Evolutionary conservation across 2,797 vertebrate genomes (phyloP), one percentile per base, ranked within the genome.

Genomic region (Cynodonichthys magdalenae): DNA sequence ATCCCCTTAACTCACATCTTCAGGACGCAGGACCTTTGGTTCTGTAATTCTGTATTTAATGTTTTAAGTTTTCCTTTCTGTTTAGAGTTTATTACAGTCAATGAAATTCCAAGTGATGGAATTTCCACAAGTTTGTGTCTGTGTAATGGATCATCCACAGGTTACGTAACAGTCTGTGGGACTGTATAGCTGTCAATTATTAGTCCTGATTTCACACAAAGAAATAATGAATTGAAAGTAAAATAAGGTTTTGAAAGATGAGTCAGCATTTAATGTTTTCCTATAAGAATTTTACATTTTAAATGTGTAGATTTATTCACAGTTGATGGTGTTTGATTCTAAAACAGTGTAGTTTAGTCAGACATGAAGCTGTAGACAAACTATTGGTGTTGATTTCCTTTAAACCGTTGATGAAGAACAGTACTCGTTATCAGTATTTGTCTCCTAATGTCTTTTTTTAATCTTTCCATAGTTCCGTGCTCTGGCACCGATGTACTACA

Each of bases 401-500:
- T 61, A 28, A 59, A 34, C 19, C 65, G 42, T 36, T 31, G 24
- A 24, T 41, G n/a, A 49, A 63, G 24, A 15, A n/a, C 39, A 34
- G 59, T 46, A 62, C 36, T 80, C 6, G 48, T 53, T 8, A 47
- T 52, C 14, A n/a, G 48, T 49, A 19, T 44, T 57, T 11, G 15
- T 51, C 20, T 31, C 20, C n/a, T 27, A 70, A 42, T 18, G 3
- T 6, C 28, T 28, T 71, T 36, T 68, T 36, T 71, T 17, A 69
- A 20, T 83, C 53, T 64, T 62, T 63, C 81, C 74, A 47, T 86
- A 99, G 97, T 99, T 99, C 20, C 95, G 97, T 75, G 97, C 97
- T 71, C 91, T 99, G 85, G 97, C 97, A 1, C 97, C 97, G 0
- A 99, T 99, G 97, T 99, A 99, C 90, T 99, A 99, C 89, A 94